Evolutionary conservation across 1,140 invertebrate species (phyloP).

Genomic region (Archivesica marissinica): DNA sequence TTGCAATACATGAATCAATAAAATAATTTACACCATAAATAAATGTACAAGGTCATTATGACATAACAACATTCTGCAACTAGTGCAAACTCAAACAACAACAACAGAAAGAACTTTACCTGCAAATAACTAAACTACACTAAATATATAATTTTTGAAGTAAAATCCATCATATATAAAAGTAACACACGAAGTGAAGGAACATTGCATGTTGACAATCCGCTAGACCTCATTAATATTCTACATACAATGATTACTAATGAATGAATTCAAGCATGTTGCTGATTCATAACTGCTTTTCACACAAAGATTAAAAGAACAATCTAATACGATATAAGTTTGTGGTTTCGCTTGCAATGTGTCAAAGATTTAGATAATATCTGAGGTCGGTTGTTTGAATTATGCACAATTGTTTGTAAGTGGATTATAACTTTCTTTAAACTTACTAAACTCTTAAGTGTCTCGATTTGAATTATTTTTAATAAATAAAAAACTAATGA

Average conservation of each 20-base stretch:
- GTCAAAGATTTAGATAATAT: too few species aligned
- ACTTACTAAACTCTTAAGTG: too few species aligned
- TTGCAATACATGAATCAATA: too few species aligned
- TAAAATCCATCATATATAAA: background rate
- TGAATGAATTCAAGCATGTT: constrained; percentile 22
- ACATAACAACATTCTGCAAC: background rate
- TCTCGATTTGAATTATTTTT: too few species aligned
- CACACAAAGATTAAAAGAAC: constrained; percentile 16
- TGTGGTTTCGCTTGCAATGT: too few species aligned
- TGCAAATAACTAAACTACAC: background rate
- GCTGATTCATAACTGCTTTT: constrained; percentile 19
- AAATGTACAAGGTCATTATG: background rate
- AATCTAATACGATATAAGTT: constrained; percentile 13
- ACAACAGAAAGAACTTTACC: background rate
- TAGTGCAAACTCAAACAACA: background rate
- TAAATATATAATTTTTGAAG: background rate
- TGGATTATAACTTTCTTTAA: too few species aligned
- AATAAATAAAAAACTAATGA: too few species aligned
- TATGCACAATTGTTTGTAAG: too few species aligned
- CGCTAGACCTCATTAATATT: background rate
- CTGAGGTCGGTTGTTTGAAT: too few species aligned
- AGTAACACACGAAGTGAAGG: background rate
- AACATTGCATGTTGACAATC: background rate
- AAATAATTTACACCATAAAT: background rate
- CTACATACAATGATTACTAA: constrained; percentile 14